A percentile compares a stretch with the other conserved stretches of the same genome.
Evolutionary conservation across 2,797 vertebrate species (phyloP).

Genomic region (Hippoglossus hippoglossus): DNA sequence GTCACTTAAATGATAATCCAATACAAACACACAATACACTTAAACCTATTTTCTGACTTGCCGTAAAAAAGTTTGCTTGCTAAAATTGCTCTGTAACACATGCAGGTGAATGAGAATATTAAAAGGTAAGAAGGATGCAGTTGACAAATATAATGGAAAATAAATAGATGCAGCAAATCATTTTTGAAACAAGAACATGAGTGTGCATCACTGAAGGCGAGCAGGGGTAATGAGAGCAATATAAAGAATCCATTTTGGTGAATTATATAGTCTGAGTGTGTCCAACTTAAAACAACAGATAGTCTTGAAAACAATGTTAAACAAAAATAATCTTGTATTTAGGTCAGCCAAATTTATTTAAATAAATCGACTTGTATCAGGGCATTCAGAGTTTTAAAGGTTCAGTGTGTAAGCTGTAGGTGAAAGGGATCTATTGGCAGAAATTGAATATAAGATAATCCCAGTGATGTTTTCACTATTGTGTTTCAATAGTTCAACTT

Average conservation of each 20-base stretch:
- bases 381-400: background rate
- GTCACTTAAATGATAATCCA: constrained; percentile 8
- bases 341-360: background rate
- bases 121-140: constrained; percentile 3
- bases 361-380: background rate
- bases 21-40: background rate
- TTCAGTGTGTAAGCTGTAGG: too few species aligned
- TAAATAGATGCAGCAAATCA: background rate
- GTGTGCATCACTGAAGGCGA: background rate
- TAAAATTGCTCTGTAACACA: background rate
- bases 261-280: background rate
- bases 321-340: background rate
- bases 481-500: too few species aligned
- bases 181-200: background rate
- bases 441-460: too few species aligned
- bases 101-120: background rate
- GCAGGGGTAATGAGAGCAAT: background rate
- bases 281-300: constrained; percentile 3
- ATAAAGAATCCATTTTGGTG: background rate
- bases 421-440: too few species aligned
- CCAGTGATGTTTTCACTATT: too few species aligned
- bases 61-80: background rate
- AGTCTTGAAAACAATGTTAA: background rate
- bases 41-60: background rate
- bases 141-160: background rate